Base-by-base conservation (phyloP, 2,888 invertebrate species). In the Biston betularia region DNA sequence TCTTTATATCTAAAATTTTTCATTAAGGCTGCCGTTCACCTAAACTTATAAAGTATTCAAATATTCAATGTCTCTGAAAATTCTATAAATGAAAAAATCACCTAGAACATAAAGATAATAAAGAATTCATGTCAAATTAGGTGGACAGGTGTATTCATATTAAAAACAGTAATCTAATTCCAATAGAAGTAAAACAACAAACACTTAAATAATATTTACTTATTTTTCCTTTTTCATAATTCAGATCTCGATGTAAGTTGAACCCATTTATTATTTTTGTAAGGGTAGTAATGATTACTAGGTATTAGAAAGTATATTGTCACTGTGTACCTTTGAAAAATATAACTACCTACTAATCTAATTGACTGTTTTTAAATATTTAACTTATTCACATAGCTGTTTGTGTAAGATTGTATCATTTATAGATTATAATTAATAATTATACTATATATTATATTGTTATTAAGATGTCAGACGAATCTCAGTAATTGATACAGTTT, bases 391-490 rank as follows among this genome's bases (percentile, higher is more conserved):
- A 64, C 54, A 65, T 69, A 68, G 68, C 69, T 72, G 73, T 73
- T 75, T 66, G 68, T 53, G 50, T 67, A 67, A 66, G 54, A 68
- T 68, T 42, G 52, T 57, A 69, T 68, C 67, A 45, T 56, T 67
- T 68, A 67, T 67, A 74, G 48, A 70, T 57, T 58, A 65, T 59
- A 63, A n/a, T n/a, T 38, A 33, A 40, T 53, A n/a, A 33, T 34
- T 45, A 65, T 67, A 65, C 54, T 62, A 68, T 69, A 64, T 65
- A 71, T 72, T 76, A 72, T 76, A 72, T 69, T 68, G 70, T 73
- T 74, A 68, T 65, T 55, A 70, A 63, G 63, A 63, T 62, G 54
- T 68, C 70, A 72, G 73, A 61, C 74, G 68, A 79, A 82, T 82
- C 83, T 82, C 77, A 69, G 65, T 71, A 72, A 69, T 45, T 45